Evolutionary conservation across 2,888 invertebrate species (phyloP).

Genomic region (Drosophila meridiana): DNA sequence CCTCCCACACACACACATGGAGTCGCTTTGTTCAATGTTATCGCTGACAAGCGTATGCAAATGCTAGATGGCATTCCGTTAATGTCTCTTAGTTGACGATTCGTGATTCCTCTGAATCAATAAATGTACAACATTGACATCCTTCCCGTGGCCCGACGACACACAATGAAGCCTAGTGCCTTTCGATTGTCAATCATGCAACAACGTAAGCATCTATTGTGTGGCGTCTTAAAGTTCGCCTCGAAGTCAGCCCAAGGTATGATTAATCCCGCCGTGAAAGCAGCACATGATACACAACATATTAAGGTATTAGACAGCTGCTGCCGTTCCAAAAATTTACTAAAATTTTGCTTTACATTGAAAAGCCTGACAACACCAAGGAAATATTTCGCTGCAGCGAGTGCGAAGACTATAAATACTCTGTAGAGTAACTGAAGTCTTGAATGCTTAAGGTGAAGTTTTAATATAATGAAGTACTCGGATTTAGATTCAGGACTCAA

Average conservation of each 20-base stretch:
- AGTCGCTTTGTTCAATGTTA: slow-evolving; percentile 7
- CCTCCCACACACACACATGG: not conserved
- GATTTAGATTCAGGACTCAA: too few species aligned
- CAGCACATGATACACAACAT: slow-evolving; percentile 49
- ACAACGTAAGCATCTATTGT: not conserved
- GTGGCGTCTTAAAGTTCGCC: slow-evolving; percentile 42
- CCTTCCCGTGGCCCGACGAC: slow-evolving; percentile 23
- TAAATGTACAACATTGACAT: slow-evolving; percentile 49
- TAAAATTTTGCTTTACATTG: slow-evolving; percentile 49
- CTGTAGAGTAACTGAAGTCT: not conserved
- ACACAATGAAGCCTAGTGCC: slow-evolving; percentile 46
- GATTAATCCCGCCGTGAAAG: slow-evolving; percentile 53
- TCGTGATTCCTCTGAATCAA: slow-evolving; percentile 54
- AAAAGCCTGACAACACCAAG: slow-evolving; percentile 43
- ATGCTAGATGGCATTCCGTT: slow-evolving; percentile 51
- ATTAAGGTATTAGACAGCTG: slow-evolving; percentile 57
- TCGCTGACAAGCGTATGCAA: slow-evolving; percentile 51
- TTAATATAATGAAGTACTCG: not conserved
- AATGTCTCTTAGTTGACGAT: slow-evolving; percentile 45
- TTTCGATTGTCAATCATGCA: slow-evolving; percentile 60
- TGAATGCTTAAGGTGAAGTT: not conserved
- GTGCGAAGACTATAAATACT: not conserved
- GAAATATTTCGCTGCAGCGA: not conserved
- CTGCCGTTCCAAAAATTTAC: slow-evolving; percentile 41
- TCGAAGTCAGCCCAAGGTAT: slow-evolving; percentile 63